Base-by-base conservation (phyloP, 2,888 invertebrate species). In the Drosophila koepferae region DNA sequence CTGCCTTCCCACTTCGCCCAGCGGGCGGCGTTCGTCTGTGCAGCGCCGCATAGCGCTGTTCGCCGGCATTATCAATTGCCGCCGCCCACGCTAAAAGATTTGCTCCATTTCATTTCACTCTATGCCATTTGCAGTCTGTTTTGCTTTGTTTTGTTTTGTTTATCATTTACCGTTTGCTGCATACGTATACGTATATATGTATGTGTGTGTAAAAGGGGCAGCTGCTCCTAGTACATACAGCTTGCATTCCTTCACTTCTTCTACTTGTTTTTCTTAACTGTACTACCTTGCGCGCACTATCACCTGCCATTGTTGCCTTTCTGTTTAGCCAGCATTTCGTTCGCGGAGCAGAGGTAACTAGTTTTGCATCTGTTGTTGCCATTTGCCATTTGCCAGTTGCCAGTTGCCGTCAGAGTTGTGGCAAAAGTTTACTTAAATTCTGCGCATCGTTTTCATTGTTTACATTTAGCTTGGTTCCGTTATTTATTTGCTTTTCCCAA, bases 61-160 rank as follows among this genome's bases (percentile, higher is more conserved):
- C 63, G 43, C 65, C 48, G 72, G 67, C 63, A 88, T 88, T 88
- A 85, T 90, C 85, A 85, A 88, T 90, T 73, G 74, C 72, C 60
- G 49, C 75, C 84, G 68, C 81, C 77, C 72, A 75, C 63, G 67
- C 79, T 62, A 61, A 72, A 72, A 80, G 86, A 86, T 90, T 88
- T 86, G 80, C 78, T 80, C 69, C 78, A 89, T 86, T 86, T 89
- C 83, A 78, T 78, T 71, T 70, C 40, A 34, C 75, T 41, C 56
- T 69, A 46, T 69, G 53, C 59, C 60, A 72, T 80, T 82, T 85
- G 58, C 60, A 67, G 68, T 65, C 69, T 65, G 54, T 16, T 69
- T 74, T 40, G 38, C 38, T 38, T 38, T 23, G 23, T 43, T 31
- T 64, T 66, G 64, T 56, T 63, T 69, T 86, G 65, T 61, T 69